Base-by-base conservation (phyloP, 2,888 invertebrate genomes). In the Pachycephus smyrnensis region DNA sequence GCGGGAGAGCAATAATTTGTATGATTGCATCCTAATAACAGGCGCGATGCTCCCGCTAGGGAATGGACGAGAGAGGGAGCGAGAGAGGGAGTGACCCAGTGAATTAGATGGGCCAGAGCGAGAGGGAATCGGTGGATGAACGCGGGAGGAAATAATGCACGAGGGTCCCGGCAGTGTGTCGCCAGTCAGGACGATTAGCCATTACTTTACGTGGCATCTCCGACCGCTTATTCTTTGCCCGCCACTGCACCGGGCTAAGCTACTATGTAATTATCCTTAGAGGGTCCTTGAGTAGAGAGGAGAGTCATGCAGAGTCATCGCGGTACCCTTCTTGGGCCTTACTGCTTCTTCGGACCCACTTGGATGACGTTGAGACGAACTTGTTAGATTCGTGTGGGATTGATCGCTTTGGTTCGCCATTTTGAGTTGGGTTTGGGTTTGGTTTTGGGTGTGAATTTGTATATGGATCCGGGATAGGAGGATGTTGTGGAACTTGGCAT, bases 261-360 rank as follows among this genome's bases (percentile, higher is more conserved):
- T 88, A 87, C 88, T 87, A 86, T 89, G 87, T 90, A 90, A 90
- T 90, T 90, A 90, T 88, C 86, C 85, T 86, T 83, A 85, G 83
- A 86, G 85, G 87, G 86, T 87, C 87, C 86, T 89, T 85, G 84
- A 84, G 81, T 80, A 80, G 79, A 74, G 75, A 33, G 74, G 36
- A 37, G 36, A 69, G 71, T 74, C 76, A 37, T 80, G 82, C 81
- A 80, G 11, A 76, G 82, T 82, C 82, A 82, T 82, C 77, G 79
- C 79, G 77, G 55, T 55, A 55, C 23, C 71, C 32, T 32, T 12
- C 71, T 31, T 33, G 71, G 71, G 32, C 71, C 23, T 55, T 55
- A 55, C 15, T 23, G 23, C 55, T 55, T 23, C 55, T 23, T 40
- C 23, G 55, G 55, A 55, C 23, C 55, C 55, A 55, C 55, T 55